Conservation (phyloP, 2,113 vertebrate genomes). For the Upupa epops region DNA sequence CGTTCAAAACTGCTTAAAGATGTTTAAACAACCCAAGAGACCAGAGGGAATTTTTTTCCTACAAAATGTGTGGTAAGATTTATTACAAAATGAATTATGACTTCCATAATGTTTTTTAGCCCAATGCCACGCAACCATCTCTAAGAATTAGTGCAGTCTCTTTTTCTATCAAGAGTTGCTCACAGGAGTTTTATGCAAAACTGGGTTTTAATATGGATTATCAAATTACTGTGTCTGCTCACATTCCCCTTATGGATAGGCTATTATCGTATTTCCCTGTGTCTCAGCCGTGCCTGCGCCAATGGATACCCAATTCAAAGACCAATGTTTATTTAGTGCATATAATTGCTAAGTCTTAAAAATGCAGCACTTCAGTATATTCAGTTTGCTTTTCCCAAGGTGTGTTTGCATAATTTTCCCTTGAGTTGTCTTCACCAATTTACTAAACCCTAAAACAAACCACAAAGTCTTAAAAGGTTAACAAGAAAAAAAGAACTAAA, state of each 20-base stretch:
- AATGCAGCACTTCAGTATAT: neutral
- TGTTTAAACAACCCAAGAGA: neutral
- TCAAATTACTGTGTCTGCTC: neutral
- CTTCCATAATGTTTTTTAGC: neutral
- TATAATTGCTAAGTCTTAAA: neutral
- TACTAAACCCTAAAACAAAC: neutral
- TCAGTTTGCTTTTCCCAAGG: neutral
- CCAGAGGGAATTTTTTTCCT: neutral
- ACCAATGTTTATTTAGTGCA: neutral
- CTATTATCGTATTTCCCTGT: neutral
- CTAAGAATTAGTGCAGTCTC: neutral
- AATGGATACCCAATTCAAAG: neutral
- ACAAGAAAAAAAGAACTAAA: neutral
- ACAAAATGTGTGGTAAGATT: neutral
- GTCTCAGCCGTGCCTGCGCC: neutral
- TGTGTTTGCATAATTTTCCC: neutral
- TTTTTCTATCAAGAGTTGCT: neutral
- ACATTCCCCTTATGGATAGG: neutral
- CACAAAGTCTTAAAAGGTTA: neutral
- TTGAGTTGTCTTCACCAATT: neutral
- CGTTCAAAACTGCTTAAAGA: neutral
- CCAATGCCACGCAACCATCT: neutral
- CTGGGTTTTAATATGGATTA: neutral
- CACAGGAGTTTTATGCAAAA: neutral
- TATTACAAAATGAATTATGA: neutral